Conservation (phyloP, 2,113 vertebrate species). For the Baryphthengus martii region DNA sequence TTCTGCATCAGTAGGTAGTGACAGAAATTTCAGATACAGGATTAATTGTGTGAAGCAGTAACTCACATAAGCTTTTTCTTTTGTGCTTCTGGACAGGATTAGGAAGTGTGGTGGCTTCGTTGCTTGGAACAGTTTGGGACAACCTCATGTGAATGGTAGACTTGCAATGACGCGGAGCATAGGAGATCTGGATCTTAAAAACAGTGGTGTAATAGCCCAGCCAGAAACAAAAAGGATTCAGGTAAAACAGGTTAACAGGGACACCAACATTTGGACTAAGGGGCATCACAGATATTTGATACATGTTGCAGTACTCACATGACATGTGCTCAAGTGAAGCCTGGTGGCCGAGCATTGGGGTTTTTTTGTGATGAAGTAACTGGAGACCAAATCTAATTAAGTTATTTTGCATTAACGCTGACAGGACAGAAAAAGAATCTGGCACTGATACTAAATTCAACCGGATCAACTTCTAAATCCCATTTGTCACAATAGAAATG, state of each 20-base stretch:
- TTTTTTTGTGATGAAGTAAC: background rate
- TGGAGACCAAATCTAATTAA: background rate
- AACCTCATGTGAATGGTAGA: constrained; percentile 93
- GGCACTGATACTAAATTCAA: background rate
- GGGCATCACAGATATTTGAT: background rate
- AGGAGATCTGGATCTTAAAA: constrained; percentile 94
- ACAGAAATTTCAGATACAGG: background rate
- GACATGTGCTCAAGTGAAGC: background rate
- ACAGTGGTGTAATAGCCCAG: constrained; percentile 89
- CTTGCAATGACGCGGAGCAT: constrained; percentile 97
- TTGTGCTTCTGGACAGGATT: constrained; percentile 76
- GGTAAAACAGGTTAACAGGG: constrained; percentile 67
- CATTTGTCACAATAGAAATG: background rate
- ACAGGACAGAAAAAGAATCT: background rate
- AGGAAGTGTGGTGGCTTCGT: constrained; percentile 91
- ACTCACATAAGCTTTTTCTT: background rate
- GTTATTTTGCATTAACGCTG: background rate
- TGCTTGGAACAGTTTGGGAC: constrained; percentile 95
- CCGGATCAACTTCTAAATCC: background rate
- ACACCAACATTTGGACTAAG: background rate
- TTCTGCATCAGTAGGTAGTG: background rate
- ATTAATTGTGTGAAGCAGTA: background rate
- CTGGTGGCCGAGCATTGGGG: fast-evolving
- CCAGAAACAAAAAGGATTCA: constrained; percentile 89
- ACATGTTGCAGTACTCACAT: background rate